Base-by-base conservation (phyloP, 2,113 vertebrate genomes). In the Alectura lathami region DNA sequence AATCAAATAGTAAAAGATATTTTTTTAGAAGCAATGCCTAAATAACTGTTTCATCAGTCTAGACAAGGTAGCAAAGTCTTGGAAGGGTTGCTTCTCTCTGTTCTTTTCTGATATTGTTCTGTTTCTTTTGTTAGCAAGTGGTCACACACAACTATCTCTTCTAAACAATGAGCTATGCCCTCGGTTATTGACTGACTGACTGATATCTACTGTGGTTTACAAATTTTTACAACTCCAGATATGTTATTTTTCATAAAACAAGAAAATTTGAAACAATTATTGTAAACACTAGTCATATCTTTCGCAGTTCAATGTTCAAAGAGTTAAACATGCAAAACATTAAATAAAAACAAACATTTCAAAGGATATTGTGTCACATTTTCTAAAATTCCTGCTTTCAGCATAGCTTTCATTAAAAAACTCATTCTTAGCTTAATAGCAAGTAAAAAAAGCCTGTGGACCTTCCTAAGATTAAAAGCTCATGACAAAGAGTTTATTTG, bases 1-100 rank as follows among this genome's bases (percentile, higher is more conserved):
- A 20, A 88, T 70, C 73, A 87, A 90, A 89, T 91, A 88, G 93
- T 83, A 76, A 50, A 94, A 95, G 94, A 96, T 42, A 86, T 54
- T 29, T 87, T 76, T 94, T 95, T 83, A 95, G 82, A 89, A 89
- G 60, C 86, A 94, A 91, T 83, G 15, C 20, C 54, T 87, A 63
- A 47, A 94, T 50, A 89, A 76, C 5, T 36, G 17, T 66, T 93
- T 93, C 11, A 83, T 81, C 43, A 78, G 24, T 51, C 50, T 86
- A 87, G 60, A 64, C 32, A 89, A 72, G 23, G 40, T 59, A 89
- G 60, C 17, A 36, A 79, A 11, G 11, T 84, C 48, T 78, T 4
- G 4, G 47, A 22, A 51, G 9, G 11, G 38, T 63, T 89, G 38
- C 9, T 84, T 75, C 15, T 40, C 18, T n/a, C 32, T 54, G 15